A percentile compares a stretch with the other conserved stretches of the same genome.
These are phyloP conservation scores for Condylura cristata DNA, from an alignment of 2,113 vertebrate genomes.

Conservation along the genomic window DNA sequence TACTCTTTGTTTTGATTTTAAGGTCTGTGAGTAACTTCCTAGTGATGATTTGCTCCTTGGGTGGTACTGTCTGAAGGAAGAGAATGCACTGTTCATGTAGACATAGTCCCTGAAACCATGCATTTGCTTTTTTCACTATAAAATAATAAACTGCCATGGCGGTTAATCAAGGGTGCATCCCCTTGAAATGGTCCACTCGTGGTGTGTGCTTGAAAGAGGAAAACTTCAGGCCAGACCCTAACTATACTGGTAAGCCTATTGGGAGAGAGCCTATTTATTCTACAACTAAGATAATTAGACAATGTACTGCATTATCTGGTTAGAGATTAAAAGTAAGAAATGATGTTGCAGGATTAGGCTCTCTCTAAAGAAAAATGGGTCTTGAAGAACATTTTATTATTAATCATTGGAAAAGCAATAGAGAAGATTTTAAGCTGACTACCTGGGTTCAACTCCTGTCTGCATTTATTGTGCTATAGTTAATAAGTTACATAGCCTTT, in stretches of 20 bases:
- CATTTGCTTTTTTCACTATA: neutral
- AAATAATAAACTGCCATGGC: neutral
- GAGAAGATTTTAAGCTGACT: neutral
- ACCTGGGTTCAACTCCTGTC: neutral
- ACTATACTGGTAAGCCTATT: neutral
- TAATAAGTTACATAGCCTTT: neutral
- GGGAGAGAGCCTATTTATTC: neutral
- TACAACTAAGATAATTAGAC: neutral
- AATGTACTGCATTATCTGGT: too few species aligned
- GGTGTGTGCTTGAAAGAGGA: neutral
- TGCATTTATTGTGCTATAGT: neutral
- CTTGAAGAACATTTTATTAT: neutral
- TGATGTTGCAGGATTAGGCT: too few species aligned
- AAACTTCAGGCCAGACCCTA: neutral
- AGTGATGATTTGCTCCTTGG: neutral
- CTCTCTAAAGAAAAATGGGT: neutral
- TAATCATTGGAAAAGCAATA: neutral
- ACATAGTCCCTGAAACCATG: neutral
- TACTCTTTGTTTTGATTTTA: neutral
- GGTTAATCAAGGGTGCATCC: neutral
- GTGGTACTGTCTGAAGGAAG: neutral
- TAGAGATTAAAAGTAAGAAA: too few species aligned
- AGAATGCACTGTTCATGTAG: neutral
- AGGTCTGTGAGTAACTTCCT: neutral
- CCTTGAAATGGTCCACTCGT: neutral